Conservation (phyloP, 2,888 invertebrate species). For the Epinotia ramella region DNA sequence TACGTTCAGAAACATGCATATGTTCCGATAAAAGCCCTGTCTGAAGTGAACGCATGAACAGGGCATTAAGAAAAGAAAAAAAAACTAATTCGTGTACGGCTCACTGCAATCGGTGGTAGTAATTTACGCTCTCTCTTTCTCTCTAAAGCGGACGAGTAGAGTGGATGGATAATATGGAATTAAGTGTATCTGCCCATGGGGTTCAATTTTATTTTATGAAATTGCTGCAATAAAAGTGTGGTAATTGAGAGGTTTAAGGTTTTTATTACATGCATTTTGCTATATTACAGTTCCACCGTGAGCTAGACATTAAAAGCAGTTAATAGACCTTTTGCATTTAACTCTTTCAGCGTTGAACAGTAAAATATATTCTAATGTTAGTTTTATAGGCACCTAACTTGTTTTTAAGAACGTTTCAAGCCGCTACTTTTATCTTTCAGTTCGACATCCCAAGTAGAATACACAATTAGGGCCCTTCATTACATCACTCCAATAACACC, state of each 20-base stretch:
- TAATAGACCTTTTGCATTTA: not conserved
- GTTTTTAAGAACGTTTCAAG: slow-evolving; percentile 24
- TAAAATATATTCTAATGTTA: not conserved
- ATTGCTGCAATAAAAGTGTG: slow-evolving; percentile 79
- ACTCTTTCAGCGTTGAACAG: not conserved
- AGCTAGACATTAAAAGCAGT: slow-evolving; percentile 26
- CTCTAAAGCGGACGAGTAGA: slow-evolving; percentile 52
- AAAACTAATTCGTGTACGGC: slow-evolving; percentile 82
- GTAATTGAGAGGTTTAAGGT: slow-evolving; percentile 76
- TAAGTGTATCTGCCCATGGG: slow-evolving; percentile 77
- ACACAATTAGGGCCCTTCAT: slow-evolving; percentile 83
- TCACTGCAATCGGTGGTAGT: slow-evolving; percentile 82
- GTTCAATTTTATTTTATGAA: slow-evolving; percentile 77
- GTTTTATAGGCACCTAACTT: not conserved
- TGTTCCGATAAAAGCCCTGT: slow-evolving; percentile 79
- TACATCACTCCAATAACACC: slow-evolving; percentile 84
- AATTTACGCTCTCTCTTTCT: slow-evolving; percentile 71
- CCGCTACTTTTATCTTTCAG: slow-evolving; percentile 68
- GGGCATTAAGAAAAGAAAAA: slow-evolving; percentile 79
- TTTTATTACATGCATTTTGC: slow-evolving; percentile 63
- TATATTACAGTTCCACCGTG: slow-evolving; percentile 35
- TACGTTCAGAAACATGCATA: slow-evolving; percentile 77
- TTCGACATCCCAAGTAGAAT: slow-evolving; percentile 74
- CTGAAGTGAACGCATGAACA: slow-evolving; percentile 75
- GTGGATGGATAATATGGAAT: slow-evolving; percentile 70